phyloP scores from a whole-genome alignment of 2,113 vertebrate species.

The Equus quagga region DNA sequence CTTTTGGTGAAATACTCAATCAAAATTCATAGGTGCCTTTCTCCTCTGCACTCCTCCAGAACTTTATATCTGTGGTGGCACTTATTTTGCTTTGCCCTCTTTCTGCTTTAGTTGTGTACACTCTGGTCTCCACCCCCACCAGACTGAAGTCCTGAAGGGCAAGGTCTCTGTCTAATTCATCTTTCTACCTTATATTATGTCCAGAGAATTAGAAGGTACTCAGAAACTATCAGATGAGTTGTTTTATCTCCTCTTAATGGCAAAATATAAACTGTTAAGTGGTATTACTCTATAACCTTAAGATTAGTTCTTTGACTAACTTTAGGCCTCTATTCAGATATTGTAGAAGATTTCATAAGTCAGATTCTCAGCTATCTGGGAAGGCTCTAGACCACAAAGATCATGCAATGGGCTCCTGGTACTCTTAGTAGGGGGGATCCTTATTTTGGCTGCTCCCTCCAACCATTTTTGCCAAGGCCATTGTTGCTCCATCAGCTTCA shows the following conservation, averaged over 20 bases:
- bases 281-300: not conserved
- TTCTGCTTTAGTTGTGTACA: not conserved
- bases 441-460: not conserved
- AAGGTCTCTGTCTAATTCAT: not conserved
- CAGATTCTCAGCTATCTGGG: not conserved
- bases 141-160: not conserved
- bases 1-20: not conserved
- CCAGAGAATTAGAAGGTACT: not conserved
- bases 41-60: not conserved
- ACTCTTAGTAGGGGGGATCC: not conserved
- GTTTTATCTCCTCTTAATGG: not conserved
- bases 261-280: not conserved
- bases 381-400: not conserved
- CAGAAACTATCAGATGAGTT: not conserved
- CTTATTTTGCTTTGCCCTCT: not conserved
- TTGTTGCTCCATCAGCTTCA: not conserved
- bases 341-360: not conserved
- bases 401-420: no score
- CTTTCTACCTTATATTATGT: not conserved
- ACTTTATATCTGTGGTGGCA: no score
- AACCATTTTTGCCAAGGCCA: rapidly evolving
- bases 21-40: not conserved
- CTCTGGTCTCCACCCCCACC: not conserved
- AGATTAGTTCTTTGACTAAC: not conserved
- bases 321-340: not conserved